phyloP scores from a whole-genome alignment of 2,113 vertebrate genomes.

The Microcebus tavaratra region DNA sequence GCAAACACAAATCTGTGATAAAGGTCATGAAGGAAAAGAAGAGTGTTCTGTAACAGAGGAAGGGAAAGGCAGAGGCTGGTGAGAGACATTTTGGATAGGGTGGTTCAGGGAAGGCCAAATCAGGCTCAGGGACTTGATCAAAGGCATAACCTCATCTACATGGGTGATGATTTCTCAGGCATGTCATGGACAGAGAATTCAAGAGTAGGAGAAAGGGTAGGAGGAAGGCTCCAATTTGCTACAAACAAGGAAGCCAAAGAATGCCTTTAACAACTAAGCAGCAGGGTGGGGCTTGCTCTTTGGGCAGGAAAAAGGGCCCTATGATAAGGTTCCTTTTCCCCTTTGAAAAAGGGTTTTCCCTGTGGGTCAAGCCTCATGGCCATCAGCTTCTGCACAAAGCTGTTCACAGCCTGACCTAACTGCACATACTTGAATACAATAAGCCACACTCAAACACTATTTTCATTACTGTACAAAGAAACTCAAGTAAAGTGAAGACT shows the following conservation, averaged over 20 bases:
- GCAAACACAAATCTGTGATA: not conserved
- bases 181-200: conserved; percentile 47
- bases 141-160: not conserved
- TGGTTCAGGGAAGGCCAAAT: not conserved
- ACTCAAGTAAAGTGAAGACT: not conserved
- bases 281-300: conserved; percentile 65
- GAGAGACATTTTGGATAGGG: not conserved
- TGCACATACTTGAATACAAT: not conserved
- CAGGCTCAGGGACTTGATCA: conserved; percentile 15
- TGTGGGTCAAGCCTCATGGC: conserved; percentile 42
- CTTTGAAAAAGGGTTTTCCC: conserved; percentile 47
- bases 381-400: not conserved
- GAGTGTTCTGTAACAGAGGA: no score
- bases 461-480: not conserved
- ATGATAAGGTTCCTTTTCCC: conserved; percentile 52
- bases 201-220: conserved; percentile 41
- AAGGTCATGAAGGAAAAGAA: not conserved
- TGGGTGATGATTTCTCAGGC: conserved; percentile 53
- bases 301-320: conserved; percentile 45
- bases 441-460: not conserved
- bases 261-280: conserved; percentile 69
- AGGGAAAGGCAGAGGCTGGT: not conserved
- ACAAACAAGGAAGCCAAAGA: conserved; percentile 62
- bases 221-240: conserved; percentile 65
- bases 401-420: not conserved